Conservation (phyloP, 2,888 invertebrate species). For the Sycophila texana region DNA sequence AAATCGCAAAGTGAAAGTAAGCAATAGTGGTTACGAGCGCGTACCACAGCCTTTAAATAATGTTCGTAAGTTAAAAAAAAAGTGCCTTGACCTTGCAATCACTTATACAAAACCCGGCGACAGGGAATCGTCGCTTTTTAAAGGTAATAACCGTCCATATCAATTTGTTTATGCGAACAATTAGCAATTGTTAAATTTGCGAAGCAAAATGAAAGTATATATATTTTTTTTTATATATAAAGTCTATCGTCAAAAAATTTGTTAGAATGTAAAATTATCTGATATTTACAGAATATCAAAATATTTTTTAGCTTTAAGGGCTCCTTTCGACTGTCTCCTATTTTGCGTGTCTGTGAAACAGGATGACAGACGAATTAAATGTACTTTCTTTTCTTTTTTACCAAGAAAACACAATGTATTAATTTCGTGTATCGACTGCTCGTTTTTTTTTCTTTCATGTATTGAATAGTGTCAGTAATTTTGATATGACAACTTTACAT, state of each 20-base stretch:
- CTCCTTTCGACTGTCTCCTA: slow-evolving; percentile 52
- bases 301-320: slow-evolving; percentile 63
- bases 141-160: slow-evolving; percentile 74
- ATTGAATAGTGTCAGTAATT: slow-evolving; percentile 57
- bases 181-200: slow-evolving; percentile 66
- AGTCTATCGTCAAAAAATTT: slow-evolving; percentile 69
- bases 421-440: slow-evolving; percentile 55
- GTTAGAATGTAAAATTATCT: slow-evolving; percentile 67
- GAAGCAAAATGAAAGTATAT: slow-evolving; percentile 65
- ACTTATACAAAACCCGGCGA: slow-evolving; percentile 61
- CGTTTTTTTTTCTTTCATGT: slow-evolving; percentile 54
- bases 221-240: slow-evolving; percentile 68
- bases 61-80: slow-evolving; percentile 58
- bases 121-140: slow-evolving; percentile 62
- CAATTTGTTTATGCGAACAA: slow-evolving; percentile 68
- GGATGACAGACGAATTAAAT: slow-evolving; percentile 56
- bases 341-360: slow-evolving; percentile 53
- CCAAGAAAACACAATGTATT: slow-evolving; percentile 53
- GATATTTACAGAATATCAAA: slow-evolving; percentile 65
- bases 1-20: slow-evolving; percentile 29
- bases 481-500: slow-evolving; percentile 58
- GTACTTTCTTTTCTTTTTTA: slow-evolving; percentile 58
- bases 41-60: slow-evolving; percentile 44
- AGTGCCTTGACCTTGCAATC: slow-evolving; percentile 71
- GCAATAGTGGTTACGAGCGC: slow-evolving; percentile 34